Base-by-base conservation (phyloP, 2,797 vertebrate species). In the Arremon aurantiirostris region DNA sequence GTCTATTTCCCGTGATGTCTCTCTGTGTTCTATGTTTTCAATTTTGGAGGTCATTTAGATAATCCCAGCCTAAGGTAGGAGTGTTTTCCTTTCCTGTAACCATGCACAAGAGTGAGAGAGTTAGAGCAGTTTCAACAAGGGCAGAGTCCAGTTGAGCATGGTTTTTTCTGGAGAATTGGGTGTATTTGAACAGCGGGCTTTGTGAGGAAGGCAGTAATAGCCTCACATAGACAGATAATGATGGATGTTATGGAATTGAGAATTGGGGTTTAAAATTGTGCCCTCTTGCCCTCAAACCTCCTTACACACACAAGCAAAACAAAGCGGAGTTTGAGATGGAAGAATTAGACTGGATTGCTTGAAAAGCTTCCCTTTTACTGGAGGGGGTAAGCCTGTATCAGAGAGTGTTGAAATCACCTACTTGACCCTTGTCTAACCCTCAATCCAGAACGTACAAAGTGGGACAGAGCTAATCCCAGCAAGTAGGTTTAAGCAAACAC, bases 381-480 rank as follows among this genome's bases (percentile, higher is more conserved):
- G 71, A 63, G 50, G 66, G 91, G 55, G 94, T 91, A 97, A 97
- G 96, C 93, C 86, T 93, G 75, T 90, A 93, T 97, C 96, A 96
- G 97, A 97, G 95, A 89, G 96, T 95, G 96, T 68, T 97, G 97
- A 98, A 98, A 97, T 97, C 87, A 87, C 96, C 97, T 96, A 97
- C 97, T 98, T 98, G 98, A 98, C 98, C 97, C 97, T 95, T 91
- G 86, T 66, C 95, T 97, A 97, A 97, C 96, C 97, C 97, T 96
- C 95, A 93, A 86, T 92, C 96, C 93, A 90, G 94, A 96, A 97
- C 0, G 77, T 89, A 96, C 87, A 95, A 97, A 97, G 90, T 95
- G 93, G 94, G 96, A 97, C 90, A 95, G 73, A 89, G 82, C 89
- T 98, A 97, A 98, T 98, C 97, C 97, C 85, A 96, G 93, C 94